A percentile compares a stretch with the other conserved stretches of the same genome.
Conservation (phyloP, 2,113 vertebrate genomes). For the Pao palembangensis region DNA sequence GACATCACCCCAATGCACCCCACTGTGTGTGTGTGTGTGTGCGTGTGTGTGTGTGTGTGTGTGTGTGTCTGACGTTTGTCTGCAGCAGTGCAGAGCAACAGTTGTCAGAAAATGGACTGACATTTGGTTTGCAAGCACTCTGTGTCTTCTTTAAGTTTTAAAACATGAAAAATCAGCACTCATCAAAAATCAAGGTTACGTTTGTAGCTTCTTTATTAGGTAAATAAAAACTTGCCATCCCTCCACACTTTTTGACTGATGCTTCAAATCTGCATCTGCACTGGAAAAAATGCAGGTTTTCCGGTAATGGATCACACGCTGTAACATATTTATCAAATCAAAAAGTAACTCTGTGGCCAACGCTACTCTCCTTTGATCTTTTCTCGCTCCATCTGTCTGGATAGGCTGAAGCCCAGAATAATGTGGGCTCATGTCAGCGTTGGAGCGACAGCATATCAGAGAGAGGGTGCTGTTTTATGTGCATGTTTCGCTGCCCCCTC, state of each 20-base stretch:
- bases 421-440: slow-evolving; percentile 17
- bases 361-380: neutral
- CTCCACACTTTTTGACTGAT: too few relatives aligned
- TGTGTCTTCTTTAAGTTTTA: too few relatives aligned
- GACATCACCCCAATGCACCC: slow-evolving; percentile 55
- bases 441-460: slow-evolving; percentile 48
- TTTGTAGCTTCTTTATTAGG: too few relatives aligned
- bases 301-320: too few relatives aligned
- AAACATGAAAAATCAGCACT: too few relatives aligned
- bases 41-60: neutral
- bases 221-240: too few relatives aligned
- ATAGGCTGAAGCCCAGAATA: neutral
- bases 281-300: too few relatives aligned
- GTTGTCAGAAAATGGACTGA: neutral
- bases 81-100: slow-evolving; percentile 1
- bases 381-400: neutral
- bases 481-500: slow-evolving; percentile 51
- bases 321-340: too few relatives aligned
- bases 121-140: too few relatives aligned
- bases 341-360: too few relatives aligned
- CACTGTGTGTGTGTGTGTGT: slow-evolving; percentile 3
- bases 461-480: slow-evolving; percentile 48
- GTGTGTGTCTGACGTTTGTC: neutral
- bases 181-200: too few relatives aligned
- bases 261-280: too few relatives aligned